phyloP scores from a whole-genome alignment of 2,888 invertebrate species.

The Pecten maximus region DNA sequence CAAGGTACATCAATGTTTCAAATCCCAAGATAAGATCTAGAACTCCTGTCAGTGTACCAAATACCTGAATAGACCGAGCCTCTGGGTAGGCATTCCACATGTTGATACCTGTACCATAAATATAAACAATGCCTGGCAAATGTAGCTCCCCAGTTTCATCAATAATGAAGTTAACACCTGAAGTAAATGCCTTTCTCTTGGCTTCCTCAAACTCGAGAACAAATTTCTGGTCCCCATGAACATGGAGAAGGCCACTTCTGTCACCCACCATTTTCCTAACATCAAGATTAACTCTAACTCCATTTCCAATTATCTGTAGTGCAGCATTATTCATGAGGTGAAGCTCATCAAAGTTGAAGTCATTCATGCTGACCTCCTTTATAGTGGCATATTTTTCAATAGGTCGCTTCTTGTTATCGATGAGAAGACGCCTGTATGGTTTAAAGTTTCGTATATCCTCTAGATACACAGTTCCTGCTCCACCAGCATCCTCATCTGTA shows the following conservation, averaged over 20 bases:
- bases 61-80: conserved; percentile 61
- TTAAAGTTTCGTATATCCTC: conserved; percentile 62
- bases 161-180: conserved; percentile 69
- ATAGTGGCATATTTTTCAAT: conserved; percentile 68
- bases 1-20: conserved; percentile 64
- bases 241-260: conserved; percentile 67
- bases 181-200: conserved; percentile 64
- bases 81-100: conserved; percentile 57
- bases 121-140: conserved; percentile 65
- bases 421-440: conserved; percentile 61
- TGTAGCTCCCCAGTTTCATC: conserved; percentile 65
- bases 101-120: conserved; percentile 69
- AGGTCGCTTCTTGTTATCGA: conserved; percentile 67
- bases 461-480: conserved; percentile 71
- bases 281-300: conserved; percentile 56
- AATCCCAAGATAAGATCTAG: conserved; percentile 65
- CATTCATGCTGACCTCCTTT: conserved; percentile 58
- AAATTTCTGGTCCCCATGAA: conserved; percentile 63
- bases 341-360: conserved; percentile 69
- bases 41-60: conserved; percentile 69
- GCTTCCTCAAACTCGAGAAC: conserved; percentile 64
- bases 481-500: conserved; percentile 58
- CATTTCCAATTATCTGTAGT: conserved; percentile 61
- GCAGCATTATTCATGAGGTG: conserved; percentile 68
- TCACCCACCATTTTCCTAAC: conserved; percentile 65